These are phyloP conservation scores for Hydrozoanthus tunicans DNA, from an alignment of 64 coral and sea anemone genomes.

Conservation along the genomic window DNA sequence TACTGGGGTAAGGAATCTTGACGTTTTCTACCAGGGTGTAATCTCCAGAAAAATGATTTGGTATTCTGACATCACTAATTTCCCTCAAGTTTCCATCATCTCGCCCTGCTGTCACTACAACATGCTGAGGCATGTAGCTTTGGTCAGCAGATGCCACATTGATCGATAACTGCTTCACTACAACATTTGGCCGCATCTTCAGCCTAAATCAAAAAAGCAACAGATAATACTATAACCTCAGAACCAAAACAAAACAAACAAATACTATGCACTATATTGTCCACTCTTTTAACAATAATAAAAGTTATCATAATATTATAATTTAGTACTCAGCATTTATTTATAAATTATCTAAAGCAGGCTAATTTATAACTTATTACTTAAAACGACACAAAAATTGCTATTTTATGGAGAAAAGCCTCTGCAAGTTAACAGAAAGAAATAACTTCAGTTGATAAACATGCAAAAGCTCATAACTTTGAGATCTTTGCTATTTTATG, in stretches of 20 bases:
- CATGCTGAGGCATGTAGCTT: constrained; percentile 98
- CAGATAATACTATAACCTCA: background rate
- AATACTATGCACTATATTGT: background rate
- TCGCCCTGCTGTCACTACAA: constrained; percentile 90
- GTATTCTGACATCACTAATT: constrained; percentile 94
- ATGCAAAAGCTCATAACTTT: no score
- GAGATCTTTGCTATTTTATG: no score
- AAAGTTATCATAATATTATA: no score
- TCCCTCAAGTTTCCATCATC: constrained; percentile 95
- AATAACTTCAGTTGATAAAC: no score
- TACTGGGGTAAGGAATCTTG: constrained; percentile 96
- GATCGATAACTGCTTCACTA: constrained; percentile 94
- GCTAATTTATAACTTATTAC: no score
- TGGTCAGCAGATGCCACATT: constrained; percentile 95
- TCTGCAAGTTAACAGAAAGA: no score
- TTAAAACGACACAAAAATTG: no score
- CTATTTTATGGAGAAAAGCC: no score
- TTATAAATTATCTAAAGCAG: no score
- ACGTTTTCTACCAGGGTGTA: constrained; percentile 96
- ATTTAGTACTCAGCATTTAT: no score
- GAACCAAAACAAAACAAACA: background rate
- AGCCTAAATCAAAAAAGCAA: constrained; percentile 48
- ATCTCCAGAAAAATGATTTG: constrained; percentile 92
- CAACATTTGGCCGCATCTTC: constrained; percentile 98
- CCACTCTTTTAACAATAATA: background rate